Base-by-base conservation (phyloP, 53 echinoderm and acorn worm genomes). In the Temnopleurus reevesii region DNA sequence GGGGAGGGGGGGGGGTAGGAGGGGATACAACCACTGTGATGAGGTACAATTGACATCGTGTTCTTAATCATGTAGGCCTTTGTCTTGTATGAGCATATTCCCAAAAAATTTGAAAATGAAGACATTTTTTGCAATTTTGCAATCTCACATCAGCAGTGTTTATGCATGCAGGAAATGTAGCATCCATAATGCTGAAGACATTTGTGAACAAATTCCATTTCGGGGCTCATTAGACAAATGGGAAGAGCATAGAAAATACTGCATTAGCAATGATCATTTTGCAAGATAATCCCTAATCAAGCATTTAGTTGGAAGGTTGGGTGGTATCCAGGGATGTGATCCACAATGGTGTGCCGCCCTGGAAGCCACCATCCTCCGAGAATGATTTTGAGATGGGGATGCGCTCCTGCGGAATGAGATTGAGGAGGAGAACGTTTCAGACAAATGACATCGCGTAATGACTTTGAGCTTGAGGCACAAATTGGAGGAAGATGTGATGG, bases 341-440 rank as follows among this genome's bases (percentile, higher is more conserved):
- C 5, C 4, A 56, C 19, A 8, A 31, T 63, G 5, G 12, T 63
- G 63, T 63, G 63, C 63, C n/a, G 21, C 41, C 71, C 71, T 27
- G 21, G 23, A 41, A 41, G 71, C 7, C n/a, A 71, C 41, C 71
- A n/a, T n/a, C 56, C 71, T 71, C 41, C n/a, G 8, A 71, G 71
- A 41, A 41, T 71, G 71, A 71, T 71, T 71, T 36, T 38, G 71
- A n/a, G 4, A 41, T 38, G 36, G 71, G 71, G 34, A 23, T 38
- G 36, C 19, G 36, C 36, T 41, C 41, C 71, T 21, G 71, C 23
- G 18, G 71, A 71, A 71, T 71, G 71, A 41, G 71, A 71, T 71
- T 71, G 71, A 71, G 71, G 71, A 41, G 71, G 71, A 71, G 71
- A 71, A 41, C 36, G 71, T 71, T 71, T 71, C 71, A 71, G 71